These are phyloP conservation scores for Megalops cyprinoides DNA, from an alignment of 2,797 vertebrate genomes.

Conservation along the genomic window DNA sequence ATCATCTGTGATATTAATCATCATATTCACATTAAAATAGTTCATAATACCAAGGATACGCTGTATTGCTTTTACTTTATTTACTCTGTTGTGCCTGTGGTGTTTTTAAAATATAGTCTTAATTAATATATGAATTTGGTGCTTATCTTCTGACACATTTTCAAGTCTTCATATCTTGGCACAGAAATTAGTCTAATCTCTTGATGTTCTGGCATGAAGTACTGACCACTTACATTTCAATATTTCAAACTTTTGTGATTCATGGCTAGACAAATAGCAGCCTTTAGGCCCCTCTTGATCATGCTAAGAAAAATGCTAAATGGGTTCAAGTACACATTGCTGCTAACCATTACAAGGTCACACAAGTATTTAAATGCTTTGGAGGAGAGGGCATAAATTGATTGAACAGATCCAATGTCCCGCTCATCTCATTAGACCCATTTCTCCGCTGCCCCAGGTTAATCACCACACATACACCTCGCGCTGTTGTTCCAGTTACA, in stretches of 20 bases:
- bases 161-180: slow-evolving; percentile 61
- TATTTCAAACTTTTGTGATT: slow-evolving; percentile 17
- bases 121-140: slow-evolving; percentile 63
- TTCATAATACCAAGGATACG: not conserved
- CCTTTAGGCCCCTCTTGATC: slow-evolving; percentile 54
- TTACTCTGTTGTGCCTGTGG: slow-evolving; percentile 52
- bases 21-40: not conserved
- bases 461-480: slow-evolving; percentile 88
- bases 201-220: slow-evolving; percentile 29
- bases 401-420: slow-evolving; percentile 84
- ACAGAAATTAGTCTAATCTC: slow-evolving; percentile 28
- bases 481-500: slow-evolving; percentile 88
- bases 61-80: slow-evolving; percentile 51
- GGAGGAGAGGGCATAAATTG: slow-evolving; percentile 77
- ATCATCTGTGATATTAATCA: too few species aligned
- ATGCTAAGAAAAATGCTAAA: slow-evolving; percentile 72
- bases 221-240: slow-evolving; percentile 43
- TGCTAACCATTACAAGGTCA: slow-evolving; percentile 87
- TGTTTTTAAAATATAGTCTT: slow-evolving; percentile 55
- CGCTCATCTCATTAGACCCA: slow-evolving; percentile 84
- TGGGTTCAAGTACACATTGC: slow-evolving; percentile 83
- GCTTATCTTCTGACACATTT: slow-evolving; percentile 62
- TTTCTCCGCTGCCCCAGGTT: slow-evolving; percentile 89
- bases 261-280: slow-evolving; percentile 47
- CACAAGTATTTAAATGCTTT: slow-evolving; percentile 79